Base-by-base conservation (phyloP, 1,140 invertebrate genomes). In the Meloidogyne exigua region DNA sequence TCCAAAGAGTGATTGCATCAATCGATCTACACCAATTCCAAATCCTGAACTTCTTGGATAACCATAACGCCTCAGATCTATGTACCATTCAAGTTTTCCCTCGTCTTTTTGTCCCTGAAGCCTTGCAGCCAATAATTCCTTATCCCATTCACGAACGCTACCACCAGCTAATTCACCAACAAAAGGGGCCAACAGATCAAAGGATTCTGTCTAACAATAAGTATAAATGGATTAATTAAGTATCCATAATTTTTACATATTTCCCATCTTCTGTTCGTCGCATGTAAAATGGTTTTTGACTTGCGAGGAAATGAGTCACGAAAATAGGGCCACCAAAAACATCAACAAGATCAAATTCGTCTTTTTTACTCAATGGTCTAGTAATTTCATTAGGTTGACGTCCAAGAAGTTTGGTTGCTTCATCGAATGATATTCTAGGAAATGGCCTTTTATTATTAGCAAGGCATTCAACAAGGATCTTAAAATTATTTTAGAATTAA, bases 111-210 rank as follows among this genome's bases (percentile, higher is more conserved):
- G 42, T 5, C 2, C 11, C 0, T 73, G 25, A 23, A 76, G 71
- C 12, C 75, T 62, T 11, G 25, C 11, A 1, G 11, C 23, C 26
- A 97, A 89, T 72, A 90, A 89, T 0, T 91, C 88, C 79, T 91
- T 92, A 88, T 79, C 74, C 18, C 93, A 91, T 89, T 98, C 95
- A 77, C 96, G 92, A 3, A 98, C 88, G 90, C 94, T 94, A 0
- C 96, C 96, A 32, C 96, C 96, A 82, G 92, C 92, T 32, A 98
- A 88, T 89, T 98, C 96, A 0, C 96, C 96, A 44, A 96, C 92
- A 21, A 90, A 88, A 57, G 95, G 93, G 72, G 92, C 91, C 42
- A 98, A 88, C 0, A 98, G 89, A 89, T 99, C 96, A 80, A 97
- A 90, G 71, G 94, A 93, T 65, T 73, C 72, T 42, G 57, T 76